Conservation (phyloP, 2,888 invertebrate species). For the Tipula unca region DNA sequence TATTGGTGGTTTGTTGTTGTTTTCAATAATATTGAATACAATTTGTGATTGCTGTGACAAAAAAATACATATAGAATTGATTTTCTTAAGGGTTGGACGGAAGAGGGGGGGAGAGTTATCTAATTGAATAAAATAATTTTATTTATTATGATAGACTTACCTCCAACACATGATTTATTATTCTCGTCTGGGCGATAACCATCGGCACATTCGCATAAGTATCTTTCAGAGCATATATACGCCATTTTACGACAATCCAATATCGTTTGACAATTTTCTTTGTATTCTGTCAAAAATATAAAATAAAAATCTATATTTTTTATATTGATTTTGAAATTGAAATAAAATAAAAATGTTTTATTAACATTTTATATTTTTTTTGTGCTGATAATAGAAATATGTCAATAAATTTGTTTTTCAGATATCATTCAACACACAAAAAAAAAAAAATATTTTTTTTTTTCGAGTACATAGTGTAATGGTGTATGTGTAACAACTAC, state of each 20-base stretch:
- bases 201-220: slow-evolving; percentile 26
- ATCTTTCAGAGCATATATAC: slow-evolving; percentile 25
- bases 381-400: background rate
- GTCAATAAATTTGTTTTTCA: background rate
- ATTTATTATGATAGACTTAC: slow-evolving; percentile 23
- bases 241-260: slow-evolving; percentile 27
- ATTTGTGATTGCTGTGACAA: background rate
- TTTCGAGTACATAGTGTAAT: background rate
- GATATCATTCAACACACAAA: background rate
- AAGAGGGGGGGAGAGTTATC: background rate
- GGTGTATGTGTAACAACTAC: background rate
- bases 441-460: background rate
- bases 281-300: slow-evolving; percentile 25
- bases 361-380: background rate
- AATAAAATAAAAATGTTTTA: background rate
- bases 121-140: background rate
- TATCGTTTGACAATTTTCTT: slow-evolving; percentile 23
- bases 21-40: background rate
- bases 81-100: too few relatives aligned
- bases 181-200: slow-evolving; percentile 26
- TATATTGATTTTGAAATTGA: background rate
- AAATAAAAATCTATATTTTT: background rate
- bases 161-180: slow-evolving; percentile 27
- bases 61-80: too few relatives aligned
- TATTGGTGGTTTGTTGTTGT: background rate